Evolutionary conservation across 2,797 vertebrate genomes (phyloP), one percentile per base, ranked within the genome.

Genomic region (Propithecus deckenii): DNA sequence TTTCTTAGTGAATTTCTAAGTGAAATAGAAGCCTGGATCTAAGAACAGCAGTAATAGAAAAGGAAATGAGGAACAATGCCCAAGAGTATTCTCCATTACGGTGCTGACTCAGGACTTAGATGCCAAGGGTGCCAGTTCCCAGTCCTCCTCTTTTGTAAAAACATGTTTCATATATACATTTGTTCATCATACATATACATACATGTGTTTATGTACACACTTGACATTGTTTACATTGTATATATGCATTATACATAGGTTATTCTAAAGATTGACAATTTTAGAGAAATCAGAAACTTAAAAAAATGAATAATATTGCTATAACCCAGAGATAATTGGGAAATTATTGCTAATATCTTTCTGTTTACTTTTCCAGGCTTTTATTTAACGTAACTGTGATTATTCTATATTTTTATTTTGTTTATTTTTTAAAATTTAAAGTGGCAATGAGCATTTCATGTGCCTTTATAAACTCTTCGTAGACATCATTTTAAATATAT

Each of bases 251-350:
- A 3, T 18, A 35, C n/a, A 38, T 17, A 75, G 30, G 57, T 92
- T 71, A 38, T n/a, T 65, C 76, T 38, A 52, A 91, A 92, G 94
- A 59, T 23, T 78, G 41, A 88, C 35, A 86, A 71, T 7, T 41
- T 4, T 52, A 57, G 46, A 83, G 86, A 89, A 85, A 30, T 0
- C 6, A 67, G 13, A 78, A 52, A 28, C 41, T 69, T 93, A 28
- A 57, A 20, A 69, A 94, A 89, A 72, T 50, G n/a, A 95, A 55
- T 83, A 72, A 48, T 86, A 80, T 78, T 79, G 93, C 46, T 84
- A 17, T 28, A 76, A 41, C 41, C 7, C 41, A 85, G 50, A 74
- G 8, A 41, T 84, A 67, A 43, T 81, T 88, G 20, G n/a, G 72
- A 76, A 78, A 65, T 65, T 78, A 55, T 25, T 94, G 15, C 55